Conservation (phyloP, 2,888 invertebrate species). For the Eristalis intricaria region DNA sequence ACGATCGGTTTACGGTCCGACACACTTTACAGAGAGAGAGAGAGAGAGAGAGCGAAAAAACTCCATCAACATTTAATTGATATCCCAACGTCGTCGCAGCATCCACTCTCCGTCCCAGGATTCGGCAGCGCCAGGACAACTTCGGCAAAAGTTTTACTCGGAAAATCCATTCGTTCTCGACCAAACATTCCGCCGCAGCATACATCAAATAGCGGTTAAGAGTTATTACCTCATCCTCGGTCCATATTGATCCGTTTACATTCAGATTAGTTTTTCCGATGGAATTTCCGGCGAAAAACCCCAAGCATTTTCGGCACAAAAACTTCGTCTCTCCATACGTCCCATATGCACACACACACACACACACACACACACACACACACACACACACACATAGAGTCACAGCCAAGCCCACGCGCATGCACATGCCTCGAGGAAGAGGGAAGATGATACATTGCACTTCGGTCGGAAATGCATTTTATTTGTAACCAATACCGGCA, state of each 20-base stretch:
- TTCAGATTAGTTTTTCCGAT: constrained; percentile 6
- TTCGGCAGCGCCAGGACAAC: not conserved
- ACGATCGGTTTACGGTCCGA: too few relatives aligned
- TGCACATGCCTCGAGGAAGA: not conserved
- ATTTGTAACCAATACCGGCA: constrained; percentile 55
- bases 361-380: too few relatives aligned
- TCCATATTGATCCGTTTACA: constrained; percentile 7
- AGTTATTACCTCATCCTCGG: not conserved
- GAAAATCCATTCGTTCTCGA: not conserved
- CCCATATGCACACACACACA: not conserved
- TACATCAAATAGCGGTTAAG: constrained; percentile 5
- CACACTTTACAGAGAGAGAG: too few relatives aligned
- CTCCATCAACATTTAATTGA: not conserved
- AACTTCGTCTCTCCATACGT: not conserved
- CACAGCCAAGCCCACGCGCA: not conserved
- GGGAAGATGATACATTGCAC: constrained; percentile 57
- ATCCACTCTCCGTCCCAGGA: not conserved
- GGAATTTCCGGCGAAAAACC: not conserved
- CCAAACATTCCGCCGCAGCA: not conserved
- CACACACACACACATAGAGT: not conserved
- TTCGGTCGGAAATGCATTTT: constrained; percentile 58
- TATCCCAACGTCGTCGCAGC: not conserved
- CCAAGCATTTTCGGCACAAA: not conserved
- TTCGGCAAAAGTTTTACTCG: not conserved
- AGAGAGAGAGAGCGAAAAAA: not conserved